phyloP scores from a whole-genome alignment of 1,140 invertebrate species.

The Leptinotarsa defecta region DNA sequence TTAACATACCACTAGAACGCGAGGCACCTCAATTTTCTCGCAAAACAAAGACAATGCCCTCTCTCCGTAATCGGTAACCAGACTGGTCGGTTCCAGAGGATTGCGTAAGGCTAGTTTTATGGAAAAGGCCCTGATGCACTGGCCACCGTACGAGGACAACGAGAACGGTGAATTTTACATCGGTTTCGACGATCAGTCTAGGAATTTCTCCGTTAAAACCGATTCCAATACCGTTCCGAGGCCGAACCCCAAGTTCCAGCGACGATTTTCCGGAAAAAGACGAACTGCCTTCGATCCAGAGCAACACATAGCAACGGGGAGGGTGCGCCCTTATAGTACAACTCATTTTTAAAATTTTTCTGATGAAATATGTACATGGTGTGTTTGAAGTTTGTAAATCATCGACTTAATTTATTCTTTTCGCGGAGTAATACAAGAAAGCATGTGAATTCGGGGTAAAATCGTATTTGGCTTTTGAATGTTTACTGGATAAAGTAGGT shows the following conservation, averaged over 20 bases:
- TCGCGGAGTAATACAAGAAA: no score
- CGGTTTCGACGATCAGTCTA: neutral
- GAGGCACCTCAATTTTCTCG: neutral
- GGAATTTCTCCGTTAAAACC: neutral
- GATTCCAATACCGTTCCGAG: neutral
- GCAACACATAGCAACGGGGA: constrained; percentile 45
- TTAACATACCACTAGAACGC: neutral
- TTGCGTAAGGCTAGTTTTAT: neutral
- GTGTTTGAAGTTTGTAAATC: no score
- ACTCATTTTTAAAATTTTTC: no score
- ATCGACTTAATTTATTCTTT: no score
- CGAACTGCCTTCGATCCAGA: constrained; percentile 42
- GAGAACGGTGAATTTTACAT: neutral
- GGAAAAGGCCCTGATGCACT: neutral
- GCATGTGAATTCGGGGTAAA: no score
- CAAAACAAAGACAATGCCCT: constrained; percentile 2
- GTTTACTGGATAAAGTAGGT: no score
- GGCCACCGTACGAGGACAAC: neutral
- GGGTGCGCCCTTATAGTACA: constrained; percentile 38
- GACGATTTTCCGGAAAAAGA: constrained; percentile 23
- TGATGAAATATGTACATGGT: no score
- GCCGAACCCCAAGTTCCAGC: constrained; percentile 29
- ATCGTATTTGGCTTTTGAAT: no score
- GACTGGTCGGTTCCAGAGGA: neutral
- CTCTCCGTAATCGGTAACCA: neutral